Evolutionary conservation across 2,797 vertebrate species (phyloP).

Genomic region (Cetoscarus ocellatus): DNA sequence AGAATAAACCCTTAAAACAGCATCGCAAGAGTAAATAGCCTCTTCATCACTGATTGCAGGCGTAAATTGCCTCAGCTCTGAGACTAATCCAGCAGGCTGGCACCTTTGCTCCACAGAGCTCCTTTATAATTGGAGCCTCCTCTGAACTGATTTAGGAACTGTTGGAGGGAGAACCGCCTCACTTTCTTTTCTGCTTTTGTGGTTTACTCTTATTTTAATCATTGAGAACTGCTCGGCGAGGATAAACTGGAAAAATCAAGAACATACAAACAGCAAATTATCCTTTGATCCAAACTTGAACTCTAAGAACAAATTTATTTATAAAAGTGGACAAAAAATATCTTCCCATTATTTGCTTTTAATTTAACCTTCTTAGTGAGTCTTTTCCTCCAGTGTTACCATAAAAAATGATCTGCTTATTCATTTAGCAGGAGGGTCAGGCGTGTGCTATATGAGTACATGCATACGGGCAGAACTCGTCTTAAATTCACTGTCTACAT

Average conservation of each 20-base stretch:
- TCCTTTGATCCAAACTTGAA: constrained; percentile 2
- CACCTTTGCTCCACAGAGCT: constrained; percentile 43
- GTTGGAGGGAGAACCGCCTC: constrained; percentile 13
- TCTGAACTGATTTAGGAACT: constrained; percentile 57
- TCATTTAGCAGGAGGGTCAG: no score
- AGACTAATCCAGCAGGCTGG: constrained; percentile 47
- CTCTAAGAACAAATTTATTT: constrained; percentile 3
- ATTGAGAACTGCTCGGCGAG: constrained; percentile 3
- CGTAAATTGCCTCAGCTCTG: constrained; percentile 34
- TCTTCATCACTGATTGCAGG: constrained; percentile 35
- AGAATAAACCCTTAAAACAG: constrained; percentile 38
- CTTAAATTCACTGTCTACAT: no score
- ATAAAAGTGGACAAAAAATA: background rate
- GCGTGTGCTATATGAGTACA: no score
- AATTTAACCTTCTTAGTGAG: background rate
- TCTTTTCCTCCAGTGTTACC: background rate
- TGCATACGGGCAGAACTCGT: no score
- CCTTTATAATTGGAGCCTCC: constrained; percentile 50
- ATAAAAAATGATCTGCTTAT: background rate
- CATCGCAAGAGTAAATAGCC: constrained; percentile 31
- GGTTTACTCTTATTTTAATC: constrained; percentile 9
- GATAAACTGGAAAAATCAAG: constrained; percentile 8
- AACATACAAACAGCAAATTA: background rate
- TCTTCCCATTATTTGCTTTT: background rate
- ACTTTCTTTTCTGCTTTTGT: constrained; percentile 5